phyloP scores from a whole-genome alignment of 2,888 invertebrate species.

The Heliconius ethilla region DNA sequence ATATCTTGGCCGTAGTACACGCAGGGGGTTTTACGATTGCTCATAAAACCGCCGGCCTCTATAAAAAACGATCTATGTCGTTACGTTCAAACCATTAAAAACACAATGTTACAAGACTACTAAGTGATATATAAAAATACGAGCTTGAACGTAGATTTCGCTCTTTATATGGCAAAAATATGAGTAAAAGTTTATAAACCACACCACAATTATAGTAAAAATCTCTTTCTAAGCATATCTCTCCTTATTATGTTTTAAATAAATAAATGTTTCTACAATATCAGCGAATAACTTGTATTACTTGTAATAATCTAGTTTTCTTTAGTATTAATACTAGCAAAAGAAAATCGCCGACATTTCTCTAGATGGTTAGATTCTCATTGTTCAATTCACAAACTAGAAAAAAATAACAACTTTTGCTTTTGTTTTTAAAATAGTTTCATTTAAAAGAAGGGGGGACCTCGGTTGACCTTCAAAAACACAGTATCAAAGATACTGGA shows the following conservation, averaged over 20 bases:
- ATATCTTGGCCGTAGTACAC: conserved; percentile 45
- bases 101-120: conserved; percentile 9
- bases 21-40: conserved; percentile 50
- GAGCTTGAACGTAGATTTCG: no score
- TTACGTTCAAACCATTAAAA: conserved; percentile 27
- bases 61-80: conserved; percentile 27
- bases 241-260: no score
- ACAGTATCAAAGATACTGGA: no score
- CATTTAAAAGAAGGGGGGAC: neutral
- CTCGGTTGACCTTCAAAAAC: no score
- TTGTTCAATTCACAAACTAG: neutral
- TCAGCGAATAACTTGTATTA: no score
- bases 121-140: neutral
- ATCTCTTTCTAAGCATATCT: neutral
- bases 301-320: neutral
- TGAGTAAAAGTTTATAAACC: no score
- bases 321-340: neutral
- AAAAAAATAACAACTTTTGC: neutral
- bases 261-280: neutral
- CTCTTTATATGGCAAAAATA: no score
- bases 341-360: neutral
- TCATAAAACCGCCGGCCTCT: conserved; percentile 44
- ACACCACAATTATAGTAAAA: no score
- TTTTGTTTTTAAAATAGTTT: neutral
- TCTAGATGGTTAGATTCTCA: neutral